These are phyloP conservation scores for Semnornis frantzii DNA, from an alignment of 2,113 vertebrate species.

Conservation along the genomic window DNA sequence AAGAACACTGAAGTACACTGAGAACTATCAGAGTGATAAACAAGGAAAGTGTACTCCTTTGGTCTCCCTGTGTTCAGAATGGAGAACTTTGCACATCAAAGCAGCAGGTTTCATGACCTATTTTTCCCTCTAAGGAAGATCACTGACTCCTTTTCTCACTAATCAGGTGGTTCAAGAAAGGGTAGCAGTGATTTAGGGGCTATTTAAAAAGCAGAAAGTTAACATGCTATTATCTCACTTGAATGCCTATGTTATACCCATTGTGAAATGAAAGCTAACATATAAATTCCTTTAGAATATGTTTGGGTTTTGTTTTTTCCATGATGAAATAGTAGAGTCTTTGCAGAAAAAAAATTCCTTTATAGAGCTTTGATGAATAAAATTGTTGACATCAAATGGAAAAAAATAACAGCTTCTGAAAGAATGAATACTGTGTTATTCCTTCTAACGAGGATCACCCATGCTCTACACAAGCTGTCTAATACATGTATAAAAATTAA, in stretches of 20 bases:
- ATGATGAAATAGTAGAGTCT: not conserved
- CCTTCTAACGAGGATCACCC: not conserved
- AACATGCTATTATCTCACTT: not conserved
- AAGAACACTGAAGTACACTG: not conserved
- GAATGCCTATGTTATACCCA: not conserved
- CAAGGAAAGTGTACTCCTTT: not conserved
- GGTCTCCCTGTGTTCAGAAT: not conserved
- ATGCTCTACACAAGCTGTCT: not conserved
- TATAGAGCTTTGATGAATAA: conserved; percentile 14
- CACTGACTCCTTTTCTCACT: not conserved
- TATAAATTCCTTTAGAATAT: conserved; percentile 37
- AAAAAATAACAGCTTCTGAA: not conserved
- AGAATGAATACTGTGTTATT: conserved; percentile 6
- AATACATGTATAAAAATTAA: conserved; percentile 24
- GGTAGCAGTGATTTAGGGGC: not conserved
- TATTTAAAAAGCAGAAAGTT: not conserved
- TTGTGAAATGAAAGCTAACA: conserved; percentile 40
- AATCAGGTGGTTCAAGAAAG: not conserved
- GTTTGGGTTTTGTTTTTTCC: conserved; percentile 8
- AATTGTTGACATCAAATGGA: not conserved
- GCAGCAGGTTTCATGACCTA: not conserved
- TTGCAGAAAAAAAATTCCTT: not conserved
- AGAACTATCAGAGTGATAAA: not conserved
- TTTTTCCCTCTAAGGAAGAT: not conserved
- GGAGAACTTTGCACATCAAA: not conserved